Conservation (phyloP, 2,888 invertebrate species). For the Ophion ventricosus region DNA sequence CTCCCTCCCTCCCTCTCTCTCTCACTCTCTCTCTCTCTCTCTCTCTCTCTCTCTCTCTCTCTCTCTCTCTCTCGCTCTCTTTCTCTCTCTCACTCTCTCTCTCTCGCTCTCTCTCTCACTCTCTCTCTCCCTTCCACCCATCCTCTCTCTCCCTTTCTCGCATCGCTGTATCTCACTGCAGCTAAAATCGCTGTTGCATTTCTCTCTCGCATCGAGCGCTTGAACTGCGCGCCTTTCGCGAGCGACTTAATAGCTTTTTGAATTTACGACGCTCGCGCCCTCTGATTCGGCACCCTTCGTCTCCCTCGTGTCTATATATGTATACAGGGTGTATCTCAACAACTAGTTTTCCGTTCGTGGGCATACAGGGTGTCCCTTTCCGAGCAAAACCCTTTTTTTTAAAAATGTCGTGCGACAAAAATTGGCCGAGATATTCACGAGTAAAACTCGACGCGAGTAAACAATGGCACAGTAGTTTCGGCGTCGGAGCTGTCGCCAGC, state of each 20-base stretch:
- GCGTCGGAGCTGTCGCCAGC: no score
- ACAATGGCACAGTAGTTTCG: no score
- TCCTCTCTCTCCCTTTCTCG: constrained; percentile 20
- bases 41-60: constrained; percentile 6
- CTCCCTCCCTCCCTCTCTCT: constrained; percentile 19
- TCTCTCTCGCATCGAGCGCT: constrained; percentile 55
- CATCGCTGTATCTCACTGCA: neutral
- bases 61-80: constrained; percentile 26
- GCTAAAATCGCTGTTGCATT: constrained; percentile 58
- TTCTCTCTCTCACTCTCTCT: constrained; percentile 9
- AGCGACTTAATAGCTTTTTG: constrained; percentile 68
- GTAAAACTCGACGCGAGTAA: no score
- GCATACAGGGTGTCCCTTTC: no score
- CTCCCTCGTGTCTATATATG: neutral
- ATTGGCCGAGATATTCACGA: no score
- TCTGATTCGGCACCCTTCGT: constrained; percentile 26
- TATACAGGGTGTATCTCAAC: no score
- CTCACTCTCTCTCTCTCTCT: constrained; percentile 26
- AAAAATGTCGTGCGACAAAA: no score
- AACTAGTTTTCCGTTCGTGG: no score
- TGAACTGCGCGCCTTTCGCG: constrained; percentile 58
- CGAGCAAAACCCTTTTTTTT: no score
- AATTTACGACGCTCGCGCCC: constrained; percentile 66
- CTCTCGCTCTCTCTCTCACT: constrained; percentile 26
- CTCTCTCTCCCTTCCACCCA: constrained; percentile 46